Base-by-base conservation (phyloP, 2,888 invertebrate genomes). In the Anagyrus pseudococci region DNA sequence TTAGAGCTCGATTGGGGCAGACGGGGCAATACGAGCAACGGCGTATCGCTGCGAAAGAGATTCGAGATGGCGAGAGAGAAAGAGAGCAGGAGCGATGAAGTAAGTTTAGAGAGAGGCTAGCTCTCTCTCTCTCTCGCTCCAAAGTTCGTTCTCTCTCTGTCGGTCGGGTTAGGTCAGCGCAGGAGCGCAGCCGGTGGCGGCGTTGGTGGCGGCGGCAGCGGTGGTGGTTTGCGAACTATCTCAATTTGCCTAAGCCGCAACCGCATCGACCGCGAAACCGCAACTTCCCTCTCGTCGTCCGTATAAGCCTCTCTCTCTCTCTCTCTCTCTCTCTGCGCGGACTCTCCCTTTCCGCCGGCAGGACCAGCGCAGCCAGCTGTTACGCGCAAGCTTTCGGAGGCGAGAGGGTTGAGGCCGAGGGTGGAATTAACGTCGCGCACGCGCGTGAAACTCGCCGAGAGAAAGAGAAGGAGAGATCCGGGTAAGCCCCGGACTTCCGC, bases 181-280 rank as follows among this genome's bases (percentile, higher is more conserved):
- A 69, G 70, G 71, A 69, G 71, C 65, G 61, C 46, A 19, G 46
- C 68, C 64, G 60, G 62, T 52, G 65, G 70, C 66, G 70, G 50
- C 33, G 19, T 49, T 13, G 20, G 23, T 17, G 48, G 8, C 48
- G 22, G 40, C 20, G 52, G 56, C 69, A 75, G 54, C 48, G 55
- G 58, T 44, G 23, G 55, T 68, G 77, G 80, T 79, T 79, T 74
- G 73, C 79, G 78, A 80, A 80, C 80, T 80, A 80, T 80, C 79
- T 77, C 76, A 77, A 77, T 77, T 77, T 77, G 75, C 74, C 70
- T 70, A 71, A 70, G 70, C 76, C 75, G 69, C 75, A 75, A 72
- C 73, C 74, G 69, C 75, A 71, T 71, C 75, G 74, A 74, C 75
- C 77, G 68, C 74, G 68, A 75, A 75, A 77, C 76, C 78, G 68